phyloP scores from a whole-genome alignment of 2,888 invertebrate genomes.

The Crioceris asparagi region DNA sequence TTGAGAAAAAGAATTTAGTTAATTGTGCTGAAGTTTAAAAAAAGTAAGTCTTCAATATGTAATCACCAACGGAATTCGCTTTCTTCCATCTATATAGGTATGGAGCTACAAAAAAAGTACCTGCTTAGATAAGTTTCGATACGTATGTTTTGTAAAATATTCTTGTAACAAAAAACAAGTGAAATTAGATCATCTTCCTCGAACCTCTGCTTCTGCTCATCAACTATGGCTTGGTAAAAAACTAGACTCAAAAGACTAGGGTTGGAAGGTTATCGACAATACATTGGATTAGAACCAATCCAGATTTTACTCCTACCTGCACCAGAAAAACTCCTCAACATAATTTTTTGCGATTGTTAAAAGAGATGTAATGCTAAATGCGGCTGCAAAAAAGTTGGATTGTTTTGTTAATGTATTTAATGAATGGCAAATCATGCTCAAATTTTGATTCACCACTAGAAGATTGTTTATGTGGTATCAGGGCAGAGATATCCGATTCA shows the following conservation, averaged over 20 bases:
- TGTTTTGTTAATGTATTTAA: not conserved
- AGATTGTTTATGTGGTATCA: constrained; percentile 5
- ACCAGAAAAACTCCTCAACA: no score
- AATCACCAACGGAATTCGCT: constrained; percentile 6
- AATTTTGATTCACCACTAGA: constrained; percentile 2
- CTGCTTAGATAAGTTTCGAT: not conserved
- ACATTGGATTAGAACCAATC: no score
- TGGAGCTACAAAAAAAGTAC: constrained; percentile 4
- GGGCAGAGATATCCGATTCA: no score
- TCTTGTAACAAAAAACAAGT: constrained; percentile 16
- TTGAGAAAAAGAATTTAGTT: constrained; percentile 2
- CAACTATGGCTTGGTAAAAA: constrained; percentile 17
- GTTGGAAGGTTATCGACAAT: constrained; percentile 14
- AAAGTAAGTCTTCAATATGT: constrained; percentile 4
- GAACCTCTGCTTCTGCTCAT: constrained; percentile 17
- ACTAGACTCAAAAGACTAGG: constrained; percentile 16
- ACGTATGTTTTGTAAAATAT: constrained; percentile 1
- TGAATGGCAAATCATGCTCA: constrained; percentile 6
- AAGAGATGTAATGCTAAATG: no score
- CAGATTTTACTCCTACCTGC: no score
- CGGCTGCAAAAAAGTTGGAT: no score
- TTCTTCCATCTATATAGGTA: constrained; percentile 4
- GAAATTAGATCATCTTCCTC: constrained; percentile 18
- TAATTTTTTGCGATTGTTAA: no score
- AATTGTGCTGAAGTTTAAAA: not conserved